phyloP scores from a whole-genome alignment of 2,888 invertebrate species.

The Drosophila falleni region DNA sequence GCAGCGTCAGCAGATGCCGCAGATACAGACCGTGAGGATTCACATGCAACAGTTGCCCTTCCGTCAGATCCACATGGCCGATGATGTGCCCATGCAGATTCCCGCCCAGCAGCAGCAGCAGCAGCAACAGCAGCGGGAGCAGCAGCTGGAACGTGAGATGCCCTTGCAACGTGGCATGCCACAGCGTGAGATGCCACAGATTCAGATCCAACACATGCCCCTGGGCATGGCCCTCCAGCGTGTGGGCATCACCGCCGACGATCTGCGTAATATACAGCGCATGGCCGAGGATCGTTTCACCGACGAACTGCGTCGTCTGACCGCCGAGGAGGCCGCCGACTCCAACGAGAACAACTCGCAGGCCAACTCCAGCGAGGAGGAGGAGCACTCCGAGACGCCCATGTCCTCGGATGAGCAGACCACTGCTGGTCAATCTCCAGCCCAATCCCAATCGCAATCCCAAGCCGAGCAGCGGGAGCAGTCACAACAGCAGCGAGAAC shows the following conservation, averaged over 20 bases:
- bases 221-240: slow-evolving; percentile 84
- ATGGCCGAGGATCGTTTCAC: slow-evolving; percentile 85
- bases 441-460: slow-evolving; percentile 44
- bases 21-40: slow-evolving; percentile 84
- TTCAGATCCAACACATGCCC: slow-evolving; percentile 85
- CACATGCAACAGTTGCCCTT: slow-evolving; percentile 86
- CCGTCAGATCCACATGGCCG: slow-evolving; percentile 84
- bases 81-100: slow-evolving; percentile 83
- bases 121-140: slow-evolving; percentile 74
- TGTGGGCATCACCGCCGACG: slow-evolving; percentile 85
- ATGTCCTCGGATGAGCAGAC: slow-evolving; percentile 57
- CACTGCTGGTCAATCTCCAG: slow-evolving; percentile 45
- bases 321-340: slow-evolving; percentile 81
- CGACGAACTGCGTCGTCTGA: slow-evolving; percentile 83
- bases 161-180: slow-evolving; percentile 26
- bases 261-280: slow-evolving; percentile 85
- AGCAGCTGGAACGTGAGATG: slow-evolving; percentile 69
- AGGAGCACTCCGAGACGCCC: slow-evolving; percentile 55
- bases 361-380: slow-evolving; percentile 78
- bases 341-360: slow-evolving; percentile 75
- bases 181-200: slow-evolving; percentile 69
- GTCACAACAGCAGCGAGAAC: slow-evolving; percentile 59
- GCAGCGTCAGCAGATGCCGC: slow-evolving; percentile 69
- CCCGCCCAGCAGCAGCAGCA: slow-evolving; percentile 71
- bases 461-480: slow-evolving; percentile 29